phyloP scores from a whole-genome alignment of 2,797 vertebrate genomes.

The Alcedo atthis region DNA sequence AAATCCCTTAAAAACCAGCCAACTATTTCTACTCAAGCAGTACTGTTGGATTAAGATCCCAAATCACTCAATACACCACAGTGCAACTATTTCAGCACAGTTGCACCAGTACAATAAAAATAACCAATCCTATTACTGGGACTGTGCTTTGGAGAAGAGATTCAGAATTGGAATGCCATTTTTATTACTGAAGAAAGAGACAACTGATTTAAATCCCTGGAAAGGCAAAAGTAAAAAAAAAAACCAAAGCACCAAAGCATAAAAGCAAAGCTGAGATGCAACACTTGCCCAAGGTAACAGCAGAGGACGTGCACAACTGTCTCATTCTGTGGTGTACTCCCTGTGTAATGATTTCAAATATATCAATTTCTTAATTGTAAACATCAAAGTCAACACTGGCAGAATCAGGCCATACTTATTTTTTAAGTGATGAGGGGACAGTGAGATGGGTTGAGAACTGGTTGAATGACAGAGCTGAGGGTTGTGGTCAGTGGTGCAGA shows the following conservation, averaged over 20 bases:
- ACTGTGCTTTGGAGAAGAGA: not conserved
- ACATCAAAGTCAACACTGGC: not conserved
- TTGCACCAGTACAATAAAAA: not conserved
- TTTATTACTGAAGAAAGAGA: not conserved
- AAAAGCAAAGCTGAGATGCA: not conserved
- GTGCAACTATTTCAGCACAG: not conserved
- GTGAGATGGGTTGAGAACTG: too few species aligned
- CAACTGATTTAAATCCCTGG: not conserved
- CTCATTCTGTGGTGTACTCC: not conserved
- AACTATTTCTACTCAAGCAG: not conserved
- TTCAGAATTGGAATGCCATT: not conserved
- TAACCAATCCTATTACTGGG: not conserved
- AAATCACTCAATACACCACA: not conserved
- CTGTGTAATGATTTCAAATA: not conserved
- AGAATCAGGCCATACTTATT: not conserved
- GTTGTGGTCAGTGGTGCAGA: too few species aligned
- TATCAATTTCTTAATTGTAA: not conserved
- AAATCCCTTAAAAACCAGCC: not conserved
- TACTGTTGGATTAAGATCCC: not conserved
- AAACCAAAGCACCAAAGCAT: not conserved
- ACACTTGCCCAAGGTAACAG: not conserved
- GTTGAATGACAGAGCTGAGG: too few species aligned
- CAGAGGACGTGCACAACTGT: not conserved
- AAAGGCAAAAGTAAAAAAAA: not conserved
- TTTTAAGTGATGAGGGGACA: too few species aligned